Percentiles rank a stretch among this genome's conserved stretches.
Evolutionary conservation across 2,797 vertebrate genomes (phyloP).

Genomic region (Poeciliopsis presidionis): DNA sequence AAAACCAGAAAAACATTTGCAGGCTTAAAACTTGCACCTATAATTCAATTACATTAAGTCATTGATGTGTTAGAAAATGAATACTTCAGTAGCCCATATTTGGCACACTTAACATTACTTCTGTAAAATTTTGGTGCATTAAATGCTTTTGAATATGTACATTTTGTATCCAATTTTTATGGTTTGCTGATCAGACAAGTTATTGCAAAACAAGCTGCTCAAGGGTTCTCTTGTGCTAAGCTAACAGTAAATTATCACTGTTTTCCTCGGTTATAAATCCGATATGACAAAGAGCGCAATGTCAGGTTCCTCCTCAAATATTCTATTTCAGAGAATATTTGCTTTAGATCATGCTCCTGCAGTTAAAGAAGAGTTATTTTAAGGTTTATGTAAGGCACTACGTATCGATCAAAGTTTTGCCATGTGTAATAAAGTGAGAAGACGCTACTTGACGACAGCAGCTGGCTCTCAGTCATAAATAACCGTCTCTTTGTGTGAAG

Average conservation of each 20-base stretch:
- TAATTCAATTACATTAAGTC: neutral
- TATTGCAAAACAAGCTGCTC: neutral
- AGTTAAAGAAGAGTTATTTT: neutral
- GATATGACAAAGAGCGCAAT: neutral
- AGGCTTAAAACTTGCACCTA: neutral
- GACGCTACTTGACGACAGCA: neutral
- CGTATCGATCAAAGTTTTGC: neutral
- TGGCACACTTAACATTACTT: neutral
- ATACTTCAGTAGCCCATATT: neutral
- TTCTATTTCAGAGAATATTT: neutral
- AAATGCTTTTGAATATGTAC: neutral
- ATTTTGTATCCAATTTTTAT: neutral
- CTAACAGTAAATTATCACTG: neutral
- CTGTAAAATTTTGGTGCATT: neutral
- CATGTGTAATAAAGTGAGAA: neutral
- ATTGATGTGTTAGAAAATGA: neutral
- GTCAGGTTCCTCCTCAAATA: neutral
- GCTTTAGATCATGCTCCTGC: neutral
- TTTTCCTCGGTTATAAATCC: neutral
- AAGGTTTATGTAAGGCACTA: neutral
- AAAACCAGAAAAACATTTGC: neutral
- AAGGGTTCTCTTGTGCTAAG: neutral
- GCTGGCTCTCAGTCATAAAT: neutral
- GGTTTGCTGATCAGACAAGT: neutral
- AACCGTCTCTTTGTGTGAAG: slow-evolving; percentile 69